A percentile compares a stretch with the other conserved stretches of the same genome.
phyloP scores from a whole-genome alignment of 2,113 vertebrate genomes.

The Macquaria ambigua region DNA sequence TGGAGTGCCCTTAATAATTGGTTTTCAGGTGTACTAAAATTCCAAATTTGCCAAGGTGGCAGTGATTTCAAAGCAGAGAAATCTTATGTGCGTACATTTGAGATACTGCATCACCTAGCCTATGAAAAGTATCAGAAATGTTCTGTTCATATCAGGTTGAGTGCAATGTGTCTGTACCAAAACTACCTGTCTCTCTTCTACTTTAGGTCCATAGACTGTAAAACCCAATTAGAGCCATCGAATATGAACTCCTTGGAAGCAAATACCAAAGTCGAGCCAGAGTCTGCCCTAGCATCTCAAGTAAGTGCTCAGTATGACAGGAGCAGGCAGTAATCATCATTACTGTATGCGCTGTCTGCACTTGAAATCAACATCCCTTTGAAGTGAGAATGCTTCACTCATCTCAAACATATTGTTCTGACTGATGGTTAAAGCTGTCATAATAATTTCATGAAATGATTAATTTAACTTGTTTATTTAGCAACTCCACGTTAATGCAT shows the following conservation, averaged over 20 bases:
- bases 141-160: background rate
- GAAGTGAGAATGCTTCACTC: constrained; percentile 14
- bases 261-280: constrained; percentile 88
- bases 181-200: constrained; percentile 4
- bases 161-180: background rate
- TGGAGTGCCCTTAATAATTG: background rate
- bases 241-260: constrained; percentile 88
- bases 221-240: constrained; percentile 87
- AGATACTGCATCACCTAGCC: background rate
- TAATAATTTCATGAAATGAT: constrained; percentile 15
- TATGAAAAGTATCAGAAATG: background rate
- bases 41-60: background rate
- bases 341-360: constrained; percentile 33
- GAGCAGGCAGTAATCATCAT: constrained; percentile 33
- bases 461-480: background rate
- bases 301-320: constrained; percentile 82
- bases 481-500: constrained; percentile 41
- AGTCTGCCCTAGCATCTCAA: constrained; percentile 89
- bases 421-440: constrained; percentile 9
- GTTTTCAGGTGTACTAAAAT: background rate
- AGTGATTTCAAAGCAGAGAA: background rate
- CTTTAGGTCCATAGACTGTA: constrained; percentile 92
- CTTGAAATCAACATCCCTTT: constrained; percentile 43
- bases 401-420: constrained; percentile 5
- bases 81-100: background rate